These are phyloP conservation scores for Dyspetes luteomarginatus DNA, from an alignment of 2,888 invertebrate species.

Conservation along the genomic window DNA sequence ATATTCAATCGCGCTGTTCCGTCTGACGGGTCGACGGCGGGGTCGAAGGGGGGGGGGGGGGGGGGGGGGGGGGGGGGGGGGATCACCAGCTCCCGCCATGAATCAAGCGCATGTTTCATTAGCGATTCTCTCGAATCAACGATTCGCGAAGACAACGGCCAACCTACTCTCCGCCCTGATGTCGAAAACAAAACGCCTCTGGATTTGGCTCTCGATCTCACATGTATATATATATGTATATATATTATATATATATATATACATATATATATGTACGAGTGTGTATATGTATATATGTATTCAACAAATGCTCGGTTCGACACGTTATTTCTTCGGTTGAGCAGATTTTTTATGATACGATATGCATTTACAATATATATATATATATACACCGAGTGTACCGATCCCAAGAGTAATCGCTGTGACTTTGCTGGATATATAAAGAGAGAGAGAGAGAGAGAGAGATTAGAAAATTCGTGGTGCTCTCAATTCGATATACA, in stretches of 20 bases:
- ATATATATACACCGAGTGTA: too few relatives aligned
- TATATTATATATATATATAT: background rate
- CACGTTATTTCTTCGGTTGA: slow-evolving; percentile 33
- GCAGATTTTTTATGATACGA: background rate
- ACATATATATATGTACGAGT: too few relatives aligned
- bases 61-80: too few relatives aligned
- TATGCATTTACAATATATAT: background rate
- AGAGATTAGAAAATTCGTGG: slow-evolving; percentile 67
- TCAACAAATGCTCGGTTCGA: too few relatives aligned
- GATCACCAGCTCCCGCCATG: slow-evolving; percentile 31
- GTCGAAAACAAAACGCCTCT: slow-evolving; percentile 83
- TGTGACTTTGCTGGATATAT: slow-evolving; percentile 55
- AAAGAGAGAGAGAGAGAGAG: too few relatives aligned
- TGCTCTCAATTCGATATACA: slow-evolving; percentile 72
- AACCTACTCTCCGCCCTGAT: slow-evolving; percentile 81
- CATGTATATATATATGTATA: background rate
- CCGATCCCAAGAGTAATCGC: slow-evolving; percentile 44
- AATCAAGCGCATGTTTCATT: slow-evolving; percentile 59
- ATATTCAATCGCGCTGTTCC: too few relatives aligned
- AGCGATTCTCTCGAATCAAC: slow-evolving; percentile 77
- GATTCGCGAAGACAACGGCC: slow-evolving; percentile 81
- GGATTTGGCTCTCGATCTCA: too few relatives aligned
- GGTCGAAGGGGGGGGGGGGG: too few relatives aligned
- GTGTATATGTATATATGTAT: too few relatives aligned
- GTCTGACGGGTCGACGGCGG: too few relatives aligned